These are phyloP conservation scores for Prionailurus bengalensis DNA, from an alignment of 2,113 vertebrate genomes.

Conservation along the genomic window DNA sequence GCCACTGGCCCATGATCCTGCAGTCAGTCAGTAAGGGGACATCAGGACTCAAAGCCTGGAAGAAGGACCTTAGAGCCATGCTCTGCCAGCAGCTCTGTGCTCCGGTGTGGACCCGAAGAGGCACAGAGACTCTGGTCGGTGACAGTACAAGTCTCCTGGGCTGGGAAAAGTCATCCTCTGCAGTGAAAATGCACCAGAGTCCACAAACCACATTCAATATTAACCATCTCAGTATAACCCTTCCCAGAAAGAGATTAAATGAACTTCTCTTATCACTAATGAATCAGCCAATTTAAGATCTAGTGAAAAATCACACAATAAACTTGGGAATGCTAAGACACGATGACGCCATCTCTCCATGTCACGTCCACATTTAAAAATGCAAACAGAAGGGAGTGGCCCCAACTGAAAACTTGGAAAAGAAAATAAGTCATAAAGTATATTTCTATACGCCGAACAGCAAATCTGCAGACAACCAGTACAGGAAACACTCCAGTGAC, in stretches of 20 bases:
- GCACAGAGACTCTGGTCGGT: not conserved
- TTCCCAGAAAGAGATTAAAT: not conserved
- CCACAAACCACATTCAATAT: not conserved
- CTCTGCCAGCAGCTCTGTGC: not conserved
- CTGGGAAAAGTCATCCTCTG: not conserved
- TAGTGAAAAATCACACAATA: not conserved
- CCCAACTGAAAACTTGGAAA: not conserved
- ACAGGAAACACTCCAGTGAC: not conserved
- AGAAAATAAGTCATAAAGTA: not conserved
- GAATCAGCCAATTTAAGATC: not conserved
- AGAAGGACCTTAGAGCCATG: not conserved
- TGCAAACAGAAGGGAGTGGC: not conserved
- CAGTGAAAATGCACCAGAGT: not conserved
- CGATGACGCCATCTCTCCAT: not conserved
- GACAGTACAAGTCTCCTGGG: not conserved
- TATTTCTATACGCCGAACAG: not conserved
- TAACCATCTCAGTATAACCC: not conserved
- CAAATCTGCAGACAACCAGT: not conserved
- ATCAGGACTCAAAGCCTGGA: not conserved
- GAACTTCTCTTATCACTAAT: not conserved
- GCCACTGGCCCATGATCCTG: fast-evolving
- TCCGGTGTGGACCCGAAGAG: not conserved
- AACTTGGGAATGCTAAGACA: not conserved
- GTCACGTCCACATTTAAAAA: not conserved
- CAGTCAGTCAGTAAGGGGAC: not conserved